These are phyloP conservation scores for Litocranius walleri DNA, from an alignment of 2,113 vertebrate genomes.

Conservation along the genomic window DNA sequence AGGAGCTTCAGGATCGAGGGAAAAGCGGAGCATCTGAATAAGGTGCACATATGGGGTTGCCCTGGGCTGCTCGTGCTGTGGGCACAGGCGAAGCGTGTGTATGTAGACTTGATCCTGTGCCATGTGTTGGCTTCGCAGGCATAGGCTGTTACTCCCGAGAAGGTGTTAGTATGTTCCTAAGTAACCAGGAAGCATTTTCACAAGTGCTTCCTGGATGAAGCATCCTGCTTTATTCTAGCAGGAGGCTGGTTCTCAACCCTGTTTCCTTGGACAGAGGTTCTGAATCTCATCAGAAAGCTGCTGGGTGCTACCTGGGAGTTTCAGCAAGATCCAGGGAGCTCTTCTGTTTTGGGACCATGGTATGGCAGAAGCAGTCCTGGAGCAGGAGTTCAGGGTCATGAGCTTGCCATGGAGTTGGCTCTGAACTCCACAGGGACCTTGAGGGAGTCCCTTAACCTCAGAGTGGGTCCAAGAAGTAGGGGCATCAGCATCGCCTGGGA, in stretches of 20 bases:
- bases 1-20: background rate
- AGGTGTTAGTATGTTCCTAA: slow-evolving; percentile 53
- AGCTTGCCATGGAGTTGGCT: background rate
- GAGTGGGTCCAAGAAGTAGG: background rate
- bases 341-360: background rate
- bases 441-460: background rate
- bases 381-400: background rate
- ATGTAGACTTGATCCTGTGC: background rate
- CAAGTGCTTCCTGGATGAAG: background rate
- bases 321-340: background rate
- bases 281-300: background rate
- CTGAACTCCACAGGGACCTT: background rate
- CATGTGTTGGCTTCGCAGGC: background rate
- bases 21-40: background rate
- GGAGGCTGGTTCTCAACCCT: background rate
- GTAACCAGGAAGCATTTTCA: background rate
- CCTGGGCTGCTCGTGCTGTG: too few species aligned
- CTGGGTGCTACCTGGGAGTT: background rate
- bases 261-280: background rate
- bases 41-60: background rate
- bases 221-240: background rate
- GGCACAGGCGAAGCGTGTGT: background rate
- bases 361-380: background rate
- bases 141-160: background rate
- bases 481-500: background rate